Conservation (phyloP, 2,888 invertebrate genomes). For the Neoscelio sp. region DNA sequence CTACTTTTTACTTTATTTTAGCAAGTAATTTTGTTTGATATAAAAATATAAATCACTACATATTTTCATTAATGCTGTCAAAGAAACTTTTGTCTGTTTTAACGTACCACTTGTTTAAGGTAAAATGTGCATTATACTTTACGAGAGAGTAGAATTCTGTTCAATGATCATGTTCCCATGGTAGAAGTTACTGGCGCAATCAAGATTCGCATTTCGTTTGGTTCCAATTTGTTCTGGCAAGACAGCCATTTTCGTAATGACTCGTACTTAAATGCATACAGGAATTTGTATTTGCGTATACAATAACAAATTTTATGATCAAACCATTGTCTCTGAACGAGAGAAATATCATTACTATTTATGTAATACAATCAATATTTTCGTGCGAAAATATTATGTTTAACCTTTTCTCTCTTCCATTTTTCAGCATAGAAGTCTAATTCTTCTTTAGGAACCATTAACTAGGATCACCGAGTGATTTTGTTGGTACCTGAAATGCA, state of each 20-base stretch:
- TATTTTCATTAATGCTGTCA: constrained; percentile 7
- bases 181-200: constrained; percentile 42
- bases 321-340: constrained; percentile 1
- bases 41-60: not conserved
- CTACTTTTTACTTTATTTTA: constrained; percentile 2
- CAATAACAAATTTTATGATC: constrained; percentile 7
- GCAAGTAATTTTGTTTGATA: not conserved
- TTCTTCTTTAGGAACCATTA: no score
- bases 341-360: no score
- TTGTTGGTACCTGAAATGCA: no score
- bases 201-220: constrained; percentile 45
- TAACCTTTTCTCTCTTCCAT: no score
- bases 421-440: no score
- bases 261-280: constrained; percentile 19
- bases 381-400: no score
- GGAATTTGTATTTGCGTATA: constrained; percentile 19
- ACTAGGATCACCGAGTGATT: no score
- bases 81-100: constrained; percentile 1
- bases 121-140: constrained; percentile 37
- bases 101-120: constrained; percentile 20
- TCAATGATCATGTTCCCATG: constrained; percentile 55
- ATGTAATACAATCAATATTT: no score
- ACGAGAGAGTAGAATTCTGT: constrained; percentile 27
- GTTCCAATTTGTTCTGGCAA: constrained; percentile 48
- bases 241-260: constrained; percentile 40